These are phyloP conservation scores for Phymatocera aterrima DNA, from an alignment of 2,888 invertebrate species.

Conservation along the genomic window DNA sequence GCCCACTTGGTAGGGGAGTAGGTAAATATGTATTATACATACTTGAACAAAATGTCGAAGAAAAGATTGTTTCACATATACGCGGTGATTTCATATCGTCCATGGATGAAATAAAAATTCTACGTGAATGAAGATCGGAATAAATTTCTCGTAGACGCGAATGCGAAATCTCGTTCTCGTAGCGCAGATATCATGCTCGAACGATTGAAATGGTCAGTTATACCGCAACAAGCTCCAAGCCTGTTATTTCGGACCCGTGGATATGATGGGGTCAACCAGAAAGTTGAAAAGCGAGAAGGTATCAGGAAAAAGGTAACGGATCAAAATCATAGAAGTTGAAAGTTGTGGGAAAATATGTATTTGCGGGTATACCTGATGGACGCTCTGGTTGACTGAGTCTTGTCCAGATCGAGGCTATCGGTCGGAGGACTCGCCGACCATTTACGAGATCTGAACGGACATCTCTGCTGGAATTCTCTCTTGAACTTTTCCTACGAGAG, in stretches of 20 bases:
- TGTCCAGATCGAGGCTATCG: constrained; percentile 66
- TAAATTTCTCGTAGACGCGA: too few relatives aligned
- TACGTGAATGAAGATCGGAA: too few relatives aligned
- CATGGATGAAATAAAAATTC: too few relatives aligned
- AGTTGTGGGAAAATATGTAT: background rate
- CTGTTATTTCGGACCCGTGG: background rate
- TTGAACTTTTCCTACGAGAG: constrained; percentile 85
- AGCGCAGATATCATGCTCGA: too few relatives aligned
- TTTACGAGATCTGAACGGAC: constrained; percentile 76
- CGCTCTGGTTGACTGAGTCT: constrained; percentile 62
- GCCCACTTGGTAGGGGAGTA: background rate
- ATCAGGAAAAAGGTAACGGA: background rate
- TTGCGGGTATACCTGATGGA: constrained; percentile 62
- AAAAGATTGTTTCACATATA: too few relatives aligned
- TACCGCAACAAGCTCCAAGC: background rate
- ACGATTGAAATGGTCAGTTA: too few relatives aligned
- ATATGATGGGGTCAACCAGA: background rate
- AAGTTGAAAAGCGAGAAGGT: background rate
- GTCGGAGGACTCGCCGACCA: constrained; percentile 62
- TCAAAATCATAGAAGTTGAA: background rate
- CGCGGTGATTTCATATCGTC: too few relatives aligned
- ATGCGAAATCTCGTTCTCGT: too few relatives aligned
- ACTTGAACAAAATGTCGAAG: background rate
- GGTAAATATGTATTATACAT: too few relatives aligned
- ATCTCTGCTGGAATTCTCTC: constrained; percentile 85